Base-by-base conservation (phyloP, 2,888 invertebrate genomes). In the Nemotelus pantherinus region DNA sequence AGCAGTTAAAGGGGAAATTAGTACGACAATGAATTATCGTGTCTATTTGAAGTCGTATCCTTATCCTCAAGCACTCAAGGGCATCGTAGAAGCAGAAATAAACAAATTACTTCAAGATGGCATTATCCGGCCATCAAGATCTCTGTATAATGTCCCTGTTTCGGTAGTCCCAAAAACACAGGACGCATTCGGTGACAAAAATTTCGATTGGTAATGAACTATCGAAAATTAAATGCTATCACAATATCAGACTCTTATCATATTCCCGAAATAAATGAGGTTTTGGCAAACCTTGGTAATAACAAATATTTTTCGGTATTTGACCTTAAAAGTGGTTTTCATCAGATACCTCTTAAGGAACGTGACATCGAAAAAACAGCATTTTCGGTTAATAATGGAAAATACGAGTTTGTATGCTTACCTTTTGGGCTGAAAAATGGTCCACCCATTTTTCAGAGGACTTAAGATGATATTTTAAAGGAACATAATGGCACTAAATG, bases 331-430 rank as follows among this genome's bases (percentile, higher is more conserved):
- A n/a, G n/a, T n/a, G n/a, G n/a, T n/a, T n/a, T n/a, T n/a, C n/a
- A n/a, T n/a, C n/a, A n/a, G n/a, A n/a, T n/a, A n/a, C n/a, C n/a
- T n/a, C n/a, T 60, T n/a, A 9, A 9, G 7, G n/a, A 60, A 9
- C 60, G 5, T 60, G 60, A 60, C 39, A n/a, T 60, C n/a, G 25
- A 60, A 60, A 60, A 60, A 4, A 60, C 60, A 60, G 60, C 60
- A n/a, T 60, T 60, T 60, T 60, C n/a, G 25, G n/a, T 60, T 25
- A 60, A 60, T 9, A 60, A 60, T 60, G n/a, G 60, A 60, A 60
- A 60, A 60, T 5, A 39, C 60, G 60, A 60, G 39, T 60, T 60
- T 39, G 39, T 60, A 5, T 25, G 60, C 7, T 39, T 60, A 39
- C 60, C 39, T 6, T 60, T 60, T 39, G 60, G 60, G 39, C 60